These are phyloP conservation scores for Diacarnus erythraeanus DNA, from an alignment of 37 sponge, comb jelly and placozoan species.

Conservation along the genomic window DNA sequence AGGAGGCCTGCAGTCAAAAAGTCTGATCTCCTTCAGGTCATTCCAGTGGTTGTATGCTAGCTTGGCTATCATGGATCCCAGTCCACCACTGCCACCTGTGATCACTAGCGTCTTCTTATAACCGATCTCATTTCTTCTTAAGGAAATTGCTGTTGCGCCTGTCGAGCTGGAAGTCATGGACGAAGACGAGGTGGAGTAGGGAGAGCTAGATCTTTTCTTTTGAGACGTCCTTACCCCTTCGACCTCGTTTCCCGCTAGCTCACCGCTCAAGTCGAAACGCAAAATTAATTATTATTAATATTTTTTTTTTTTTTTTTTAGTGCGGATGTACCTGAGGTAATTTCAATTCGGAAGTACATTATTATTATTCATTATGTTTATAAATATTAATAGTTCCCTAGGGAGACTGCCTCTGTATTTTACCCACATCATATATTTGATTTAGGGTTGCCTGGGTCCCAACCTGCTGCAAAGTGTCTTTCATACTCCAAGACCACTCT, in stretches of 20 bases:
- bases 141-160: neutral
- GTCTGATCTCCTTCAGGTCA: conserved; percentile 23
- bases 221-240: too few relatives aligned
- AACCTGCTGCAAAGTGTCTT: too few relatives aligned
- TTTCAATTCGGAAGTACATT: neutral
- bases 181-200: neutral
- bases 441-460: neutral
- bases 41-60: conserved; percentile 31
- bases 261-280: too few relatives aligned
- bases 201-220: neutral
- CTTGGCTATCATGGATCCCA: conserved; percentile 42
- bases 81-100: conserved; percentile 49
- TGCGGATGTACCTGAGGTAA: neutral
- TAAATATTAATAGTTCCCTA: neutral
- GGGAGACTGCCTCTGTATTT: neutral
- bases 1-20: conserved; percentile 26
- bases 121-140: neutral
- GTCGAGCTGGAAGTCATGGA: neutral
- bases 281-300: too few relatives aligned
- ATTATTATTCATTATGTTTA: neutral
- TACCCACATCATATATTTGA: neutral
- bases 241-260: too few relatives aligned
- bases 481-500: too few relatives aligned
- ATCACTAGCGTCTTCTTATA: conserved; percentile 22
- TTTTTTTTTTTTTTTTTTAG: too few relatives aligned